phyloP scores from a whole-genome alignment of 2,113 vertebrate species.

The Platichthys flesus region DNA sequence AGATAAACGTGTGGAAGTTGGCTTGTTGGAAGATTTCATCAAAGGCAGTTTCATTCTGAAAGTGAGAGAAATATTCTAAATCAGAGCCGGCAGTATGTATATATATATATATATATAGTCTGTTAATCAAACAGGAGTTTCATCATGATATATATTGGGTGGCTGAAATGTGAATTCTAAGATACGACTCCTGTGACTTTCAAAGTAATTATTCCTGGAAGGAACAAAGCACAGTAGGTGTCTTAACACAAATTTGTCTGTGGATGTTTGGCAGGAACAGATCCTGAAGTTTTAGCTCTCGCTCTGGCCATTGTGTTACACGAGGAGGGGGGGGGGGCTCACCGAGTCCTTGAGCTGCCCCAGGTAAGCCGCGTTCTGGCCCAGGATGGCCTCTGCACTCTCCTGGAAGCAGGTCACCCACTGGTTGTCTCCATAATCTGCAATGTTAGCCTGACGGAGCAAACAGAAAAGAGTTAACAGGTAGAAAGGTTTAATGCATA shows the following conservation, averaged over 20 bases:
- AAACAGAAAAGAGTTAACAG: conserved; percentile 1
- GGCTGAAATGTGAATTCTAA: not conserved
- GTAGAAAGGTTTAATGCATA: not conserved
- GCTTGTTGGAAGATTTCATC: conserved; percentile 94
- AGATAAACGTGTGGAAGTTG: conserved; percentile 91
- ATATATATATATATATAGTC: not conserved
- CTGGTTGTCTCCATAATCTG: conserved; percentile 93
- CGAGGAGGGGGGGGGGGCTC: conserved; percentile 46
- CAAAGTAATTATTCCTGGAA: conserved; percentile 13
- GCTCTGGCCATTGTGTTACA: conserved; percentile 35
- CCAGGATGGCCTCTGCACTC: conserved; percentile 91
- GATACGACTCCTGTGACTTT: conserved; percentile 12
- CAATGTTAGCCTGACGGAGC: conserved; percentile 89
- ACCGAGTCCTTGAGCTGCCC: conserved; percentile 96
- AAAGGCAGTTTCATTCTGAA: conserved; percentile 92
- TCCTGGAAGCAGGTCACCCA: conserved; percentile 99
- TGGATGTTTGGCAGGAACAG: not conserved
- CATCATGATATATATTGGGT: not conserved
- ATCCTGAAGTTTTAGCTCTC: conserved; percentile 9
- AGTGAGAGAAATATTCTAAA: conserved; percentile 34
- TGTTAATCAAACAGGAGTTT: conserved; percentile 7
- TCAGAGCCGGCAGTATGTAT: not conserved
- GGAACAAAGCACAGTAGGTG: conserved; percentile 23
- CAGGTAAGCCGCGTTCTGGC: conserved; percentile 90
- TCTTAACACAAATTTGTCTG: not conserved